Conservation (phyloP, 2,797 vertebrate genomes). For the Phyllotis vaccarum region DNA sequence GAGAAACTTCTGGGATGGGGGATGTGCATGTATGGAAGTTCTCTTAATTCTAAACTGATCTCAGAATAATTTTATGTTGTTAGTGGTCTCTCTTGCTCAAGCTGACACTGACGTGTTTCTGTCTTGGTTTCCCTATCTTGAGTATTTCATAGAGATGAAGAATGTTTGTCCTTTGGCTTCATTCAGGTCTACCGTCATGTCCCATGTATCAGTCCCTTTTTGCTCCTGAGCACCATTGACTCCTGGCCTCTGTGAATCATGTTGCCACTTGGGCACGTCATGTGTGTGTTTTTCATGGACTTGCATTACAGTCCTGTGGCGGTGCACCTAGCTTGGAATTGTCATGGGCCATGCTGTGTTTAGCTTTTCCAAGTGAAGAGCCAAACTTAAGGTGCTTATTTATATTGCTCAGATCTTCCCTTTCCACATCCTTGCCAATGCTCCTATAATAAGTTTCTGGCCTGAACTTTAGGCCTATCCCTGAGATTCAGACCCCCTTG, state of each 20-base stretch:
- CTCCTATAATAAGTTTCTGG: no score
- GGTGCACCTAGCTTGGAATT: not conserved
- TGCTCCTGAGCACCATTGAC: not conserved
- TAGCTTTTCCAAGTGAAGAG: conserved; percentile 20
- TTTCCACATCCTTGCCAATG: not conserved
- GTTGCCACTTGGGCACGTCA: not conserved
- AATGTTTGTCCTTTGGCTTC: not conserved
- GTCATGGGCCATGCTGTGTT: conserved; percentile 5
- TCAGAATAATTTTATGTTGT: not conserved
- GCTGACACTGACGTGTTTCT: not conserved
- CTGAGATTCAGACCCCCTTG: no score
- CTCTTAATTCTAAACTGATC: conserved; percentile 2
- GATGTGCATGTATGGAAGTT: not conserved
- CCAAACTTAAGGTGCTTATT: not conserved
- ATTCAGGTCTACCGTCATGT: not conserved
- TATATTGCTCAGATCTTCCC: not conserved
- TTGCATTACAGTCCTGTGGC: not conserved
- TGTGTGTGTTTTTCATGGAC: not conserved
- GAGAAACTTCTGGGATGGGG: not conserved
- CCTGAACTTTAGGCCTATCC: no score
- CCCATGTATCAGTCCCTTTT: not conserved
- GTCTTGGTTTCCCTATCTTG: not conserved
- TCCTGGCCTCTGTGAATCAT: not conserved
- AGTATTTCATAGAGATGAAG: not conserved
- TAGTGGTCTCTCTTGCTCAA: not conserved